Evolutionary conservation across 2,888 invertebrate species (phyloP).

Genomic region (Anagyrus pseudococci): DNA sequence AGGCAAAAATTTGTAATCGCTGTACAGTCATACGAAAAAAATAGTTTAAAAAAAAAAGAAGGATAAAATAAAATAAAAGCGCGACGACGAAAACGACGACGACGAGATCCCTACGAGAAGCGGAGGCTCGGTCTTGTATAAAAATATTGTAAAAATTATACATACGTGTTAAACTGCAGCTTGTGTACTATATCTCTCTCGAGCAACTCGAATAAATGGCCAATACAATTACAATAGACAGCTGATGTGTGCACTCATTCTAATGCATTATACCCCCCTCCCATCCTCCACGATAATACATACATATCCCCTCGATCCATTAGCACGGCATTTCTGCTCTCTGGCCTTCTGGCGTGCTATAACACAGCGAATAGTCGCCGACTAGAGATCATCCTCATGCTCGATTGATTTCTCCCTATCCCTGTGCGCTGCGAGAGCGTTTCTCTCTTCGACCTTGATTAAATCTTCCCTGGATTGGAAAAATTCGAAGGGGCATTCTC

Average conservation of each 20-base stretch:
- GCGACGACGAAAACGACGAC: too few species aligned
- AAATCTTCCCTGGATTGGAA: constrained; percentile 39
- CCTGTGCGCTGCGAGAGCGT: background rate
- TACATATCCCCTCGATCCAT: background rate
- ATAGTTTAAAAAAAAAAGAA: constrained; percentile 26
- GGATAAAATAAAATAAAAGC: constrained; percentile 36
- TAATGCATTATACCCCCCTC: background rate
- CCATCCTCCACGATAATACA: background rate
- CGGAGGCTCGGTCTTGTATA: constrained; percentile 39
- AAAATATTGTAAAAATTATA: constrained; percentile 61
- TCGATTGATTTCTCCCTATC: constrained; percentile 37
- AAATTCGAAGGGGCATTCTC: constrained; percentile 20
- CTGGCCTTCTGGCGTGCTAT: constrained; percentile 28
- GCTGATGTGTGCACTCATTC: constrained; percentile 34
- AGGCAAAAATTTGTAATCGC: constrained; percentile 26
- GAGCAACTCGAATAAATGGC: constrained; percentile 39
- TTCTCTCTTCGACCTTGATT: constrained; percentile 34
- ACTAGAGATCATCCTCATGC: constrained; percentile 23
- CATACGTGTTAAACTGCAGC: constrained; percentile 57
- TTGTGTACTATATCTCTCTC: constrained; percentile 37
- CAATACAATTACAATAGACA: constrained; percentile 40
- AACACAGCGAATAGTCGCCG: background rate
- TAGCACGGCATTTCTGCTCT: background rate
- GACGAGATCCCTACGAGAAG: too few species aligned
- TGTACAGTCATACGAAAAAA: constrained; percentile 52